phyloP scores from a whole-genome alignment of 2,888 invertebrate species.

The Ernsta delagoae region DNA sequence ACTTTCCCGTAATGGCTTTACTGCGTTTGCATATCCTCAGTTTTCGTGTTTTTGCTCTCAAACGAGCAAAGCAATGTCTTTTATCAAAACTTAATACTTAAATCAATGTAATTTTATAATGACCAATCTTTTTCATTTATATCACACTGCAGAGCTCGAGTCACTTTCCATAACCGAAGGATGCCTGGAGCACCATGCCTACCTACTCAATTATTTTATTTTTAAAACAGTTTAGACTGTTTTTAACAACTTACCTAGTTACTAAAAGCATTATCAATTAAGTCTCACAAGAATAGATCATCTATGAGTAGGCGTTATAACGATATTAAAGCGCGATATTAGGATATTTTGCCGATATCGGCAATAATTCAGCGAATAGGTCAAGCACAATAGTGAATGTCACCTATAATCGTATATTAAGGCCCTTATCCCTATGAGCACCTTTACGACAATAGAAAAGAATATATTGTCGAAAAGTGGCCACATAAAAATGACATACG shows the following conservation, averaged over 20 bases:
- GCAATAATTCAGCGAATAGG: conserved; percentile 79
- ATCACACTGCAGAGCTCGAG: no score
- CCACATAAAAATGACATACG: conserved; percentile 84
- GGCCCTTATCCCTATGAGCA: conserved; percentile 81
- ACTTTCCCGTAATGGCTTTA: conserved; percentile 63
- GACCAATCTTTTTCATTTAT: no score
- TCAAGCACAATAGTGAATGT: conserved; percentile 83
- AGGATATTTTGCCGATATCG: conserved; percentile 69
- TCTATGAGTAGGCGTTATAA: conserved; percentile 34
- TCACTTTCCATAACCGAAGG: no score
- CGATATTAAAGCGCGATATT: conserved; percentile 49
- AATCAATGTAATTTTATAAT: no score
- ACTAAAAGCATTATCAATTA: not conserved
- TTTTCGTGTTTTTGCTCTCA: conserved; percentile 15
- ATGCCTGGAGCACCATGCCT: no score
- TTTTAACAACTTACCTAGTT: not conserved
- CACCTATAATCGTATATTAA: conserved; percentile 85
- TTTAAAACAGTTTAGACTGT: no score
- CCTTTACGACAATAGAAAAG: conserved; percentile 81
- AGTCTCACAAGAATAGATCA: conserved; percentile 13
- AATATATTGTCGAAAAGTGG: conserved; percentile 84
- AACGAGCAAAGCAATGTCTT: no score
- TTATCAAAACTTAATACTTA: no score
- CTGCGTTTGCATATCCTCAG: conserved; percentile 53
- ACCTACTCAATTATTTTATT: no score